Evolutionary conservation across 2,888 invertebrate species (phyloP).

Genomic region (Diaperis boleti): DNA sequence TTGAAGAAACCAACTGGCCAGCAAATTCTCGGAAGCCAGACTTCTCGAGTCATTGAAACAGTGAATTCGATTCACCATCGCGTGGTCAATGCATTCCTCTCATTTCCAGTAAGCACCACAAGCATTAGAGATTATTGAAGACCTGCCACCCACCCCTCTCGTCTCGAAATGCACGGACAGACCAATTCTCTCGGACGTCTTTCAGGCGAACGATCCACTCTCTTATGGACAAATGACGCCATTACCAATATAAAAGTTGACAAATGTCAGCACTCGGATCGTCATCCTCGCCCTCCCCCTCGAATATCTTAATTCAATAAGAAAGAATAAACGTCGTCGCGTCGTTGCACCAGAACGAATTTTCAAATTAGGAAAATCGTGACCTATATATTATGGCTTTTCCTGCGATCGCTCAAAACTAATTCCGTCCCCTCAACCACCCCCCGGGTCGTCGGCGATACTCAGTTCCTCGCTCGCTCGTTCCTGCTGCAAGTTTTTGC

Average conservation of each 20-base stretch:
- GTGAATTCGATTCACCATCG: background rate
- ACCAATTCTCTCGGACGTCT: constrained; percentile 43
- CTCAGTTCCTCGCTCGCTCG: constrained; percentile 38
- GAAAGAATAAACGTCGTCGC: background rate
- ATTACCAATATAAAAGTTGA: constrained; percentile 65
- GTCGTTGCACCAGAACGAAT: background rate
- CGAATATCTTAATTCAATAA: constrained; percentile 52
- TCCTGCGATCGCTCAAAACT: constrained; percentile 46
- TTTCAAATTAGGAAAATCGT: background rate
- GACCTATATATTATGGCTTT: constrained; percentile 21
- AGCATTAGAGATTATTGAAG: constrained; percentile 8
- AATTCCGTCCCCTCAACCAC: constrained; percentile 48
- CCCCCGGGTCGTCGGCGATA: constrained; percentile 21
- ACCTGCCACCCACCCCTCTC: background rate
- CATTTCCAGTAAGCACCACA: background rate
- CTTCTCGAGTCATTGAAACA: background rate
- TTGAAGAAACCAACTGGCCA: background rate
- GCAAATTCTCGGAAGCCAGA: background rate
- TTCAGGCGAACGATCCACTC: constrained; percentile 54
- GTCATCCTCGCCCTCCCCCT: constrained; percentile 33
- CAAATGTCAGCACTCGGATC: constrained; percentile 56
- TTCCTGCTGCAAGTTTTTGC: constrained; percentile 57
- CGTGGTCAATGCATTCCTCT: background rate
- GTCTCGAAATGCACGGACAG: background rate
- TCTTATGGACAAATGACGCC: constrained; percentile 61